Conservation (phyloP, 2,797 vertebrate genomes). For the Helostoma temminkii region DNA sequence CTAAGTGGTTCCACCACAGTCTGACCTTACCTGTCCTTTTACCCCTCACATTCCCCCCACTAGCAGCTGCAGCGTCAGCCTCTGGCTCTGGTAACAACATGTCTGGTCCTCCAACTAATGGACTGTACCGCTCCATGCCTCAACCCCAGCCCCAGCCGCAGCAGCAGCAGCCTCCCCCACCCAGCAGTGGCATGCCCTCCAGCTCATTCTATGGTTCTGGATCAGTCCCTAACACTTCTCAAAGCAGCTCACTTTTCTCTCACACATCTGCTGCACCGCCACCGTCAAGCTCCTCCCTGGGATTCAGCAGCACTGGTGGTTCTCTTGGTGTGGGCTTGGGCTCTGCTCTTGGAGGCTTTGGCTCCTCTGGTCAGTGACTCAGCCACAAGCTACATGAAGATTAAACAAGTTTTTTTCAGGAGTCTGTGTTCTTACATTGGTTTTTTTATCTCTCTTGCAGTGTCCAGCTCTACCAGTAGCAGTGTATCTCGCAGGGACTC, state of each 20-base stretch:
- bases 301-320: slow-evolving; percentile 91
- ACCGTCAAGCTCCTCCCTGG: slow-evolving; percentile 91
- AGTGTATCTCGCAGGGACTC: slow-evolving; percentile 97
- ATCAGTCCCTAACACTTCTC: slow-evolving; percentile 92
- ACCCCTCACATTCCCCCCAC: background rate
- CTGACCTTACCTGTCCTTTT: background rate
- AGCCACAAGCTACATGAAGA: background rate
- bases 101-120: slow-evolving; percentile 90
- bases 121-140: slow-evolving; percentile 93
- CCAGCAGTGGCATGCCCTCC: slow-evolving; percentile 91
- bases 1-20: background rate
- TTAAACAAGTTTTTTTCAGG: background rate
- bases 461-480: slow-evolving; percentile 96
- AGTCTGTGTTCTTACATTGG: background rate
- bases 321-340: slow-evolving; percentile 95
- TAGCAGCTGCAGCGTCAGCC: slow-evolving; percentile 91
- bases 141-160: slow-evolving; percentile 90
- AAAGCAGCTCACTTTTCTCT: slow-evolving; percentile 98
- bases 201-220: slow-evolving; percentile 96
- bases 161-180: slow-evolving; percentile 88
- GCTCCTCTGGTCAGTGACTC: slow-evolving; percentile 91
- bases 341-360: slow-evolving; percentile 96
- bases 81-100: slow-evolving; percentile 93
- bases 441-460: slow-evolving; percentile 72
- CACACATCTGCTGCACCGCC: slow-evolving; percentile 92